phyloP scores from a whole-genome alignment of 2,113 vertebrate genomes.

The Calidris pugnax region DNA sequence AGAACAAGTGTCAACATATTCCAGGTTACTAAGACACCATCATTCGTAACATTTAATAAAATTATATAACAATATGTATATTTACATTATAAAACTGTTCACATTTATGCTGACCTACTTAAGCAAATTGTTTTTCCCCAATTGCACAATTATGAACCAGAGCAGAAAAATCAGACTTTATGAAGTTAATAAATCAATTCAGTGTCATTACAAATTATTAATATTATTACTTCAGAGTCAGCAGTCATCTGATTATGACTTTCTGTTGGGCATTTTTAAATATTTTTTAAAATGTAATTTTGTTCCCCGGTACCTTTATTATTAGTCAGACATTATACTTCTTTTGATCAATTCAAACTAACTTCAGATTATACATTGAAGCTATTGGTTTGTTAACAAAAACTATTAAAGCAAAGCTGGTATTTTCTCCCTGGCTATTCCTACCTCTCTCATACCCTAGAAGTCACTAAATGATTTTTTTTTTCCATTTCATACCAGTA shows the following conservation, averaged over 20 bases:
- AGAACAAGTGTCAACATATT: neutral
- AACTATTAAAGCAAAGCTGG: neutral
- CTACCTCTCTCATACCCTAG: neutral
- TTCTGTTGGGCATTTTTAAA: neutral
- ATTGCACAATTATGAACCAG: slow-evolving; percentile 47
- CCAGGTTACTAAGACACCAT: neutral
- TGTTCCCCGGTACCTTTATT: neutral
- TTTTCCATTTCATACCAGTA: neutral
- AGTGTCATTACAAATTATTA: neutral
- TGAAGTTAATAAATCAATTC: slow-evolving; percentile 56
- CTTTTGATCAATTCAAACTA: neutral
- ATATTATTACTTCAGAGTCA: neutral
- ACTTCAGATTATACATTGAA: neutral
- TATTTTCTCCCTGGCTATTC: neutral
- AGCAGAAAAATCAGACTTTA: slow-evolving; percentile 49
- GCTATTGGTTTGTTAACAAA: neutral
- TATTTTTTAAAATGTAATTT: neutral
- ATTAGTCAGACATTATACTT: neutral
- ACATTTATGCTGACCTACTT: slow-evolving; percentile 49
- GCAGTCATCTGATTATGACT: neutral
- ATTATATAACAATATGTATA: neutral
- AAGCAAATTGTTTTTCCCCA: slow-evolving; percentile 2
- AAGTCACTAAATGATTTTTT: neutral
- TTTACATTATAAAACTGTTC: slow-evolving; percentile 6
- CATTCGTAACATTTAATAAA: neutral